A percentile compares a stretch with the other conserved stretches of the same genome.
Conservation (phyloP, 2,113 vertebrate genomes). For the Ondatra zibethicus region DNA sequence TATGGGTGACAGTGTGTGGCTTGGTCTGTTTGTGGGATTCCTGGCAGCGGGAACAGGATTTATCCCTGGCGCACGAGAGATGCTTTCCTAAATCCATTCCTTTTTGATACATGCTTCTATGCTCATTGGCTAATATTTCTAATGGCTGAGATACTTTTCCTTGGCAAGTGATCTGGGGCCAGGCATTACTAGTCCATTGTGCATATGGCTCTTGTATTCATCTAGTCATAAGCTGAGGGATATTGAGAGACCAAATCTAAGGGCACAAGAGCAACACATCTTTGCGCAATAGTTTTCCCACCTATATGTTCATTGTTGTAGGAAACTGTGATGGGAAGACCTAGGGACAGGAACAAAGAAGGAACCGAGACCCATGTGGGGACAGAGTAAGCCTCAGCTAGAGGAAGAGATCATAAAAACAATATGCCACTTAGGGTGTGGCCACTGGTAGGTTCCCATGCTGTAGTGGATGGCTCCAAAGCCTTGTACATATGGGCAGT, state of each 20-base stretch:
- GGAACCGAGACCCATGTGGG: neutral
- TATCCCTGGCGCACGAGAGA: neutral
- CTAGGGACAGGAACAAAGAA: neutral
- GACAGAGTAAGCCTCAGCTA: neutral
- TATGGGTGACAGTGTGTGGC: no score
- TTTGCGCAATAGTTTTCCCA: neutral
- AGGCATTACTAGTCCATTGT: neutral
- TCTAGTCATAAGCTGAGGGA: neutral
- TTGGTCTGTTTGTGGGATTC: no score
- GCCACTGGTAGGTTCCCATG: neutral
- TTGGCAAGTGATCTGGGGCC: neutral
- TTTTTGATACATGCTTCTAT: constrained; percentile 30
- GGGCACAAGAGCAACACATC: neutral
- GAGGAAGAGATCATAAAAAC: neutral
- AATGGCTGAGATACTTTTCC: neutral
- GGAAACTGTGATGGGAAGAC: neutral
- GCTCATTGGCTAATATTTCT: neutral
- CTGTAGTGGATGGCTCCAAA: neutral
- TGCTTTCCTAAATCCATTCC: constrained; percentile 33
- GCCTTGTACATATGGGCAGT: neutral
- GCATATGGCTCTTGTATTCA: neutral
- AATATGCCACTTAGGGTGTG: neutral
- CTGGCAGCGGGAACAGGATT: no score
- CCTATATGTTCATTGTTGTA: neutral
- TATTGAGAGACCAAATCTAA: neutral